Conservation (phyloP, 2,113 vertebrate species). For the Nothocercus nigrocapillus region DNA sequence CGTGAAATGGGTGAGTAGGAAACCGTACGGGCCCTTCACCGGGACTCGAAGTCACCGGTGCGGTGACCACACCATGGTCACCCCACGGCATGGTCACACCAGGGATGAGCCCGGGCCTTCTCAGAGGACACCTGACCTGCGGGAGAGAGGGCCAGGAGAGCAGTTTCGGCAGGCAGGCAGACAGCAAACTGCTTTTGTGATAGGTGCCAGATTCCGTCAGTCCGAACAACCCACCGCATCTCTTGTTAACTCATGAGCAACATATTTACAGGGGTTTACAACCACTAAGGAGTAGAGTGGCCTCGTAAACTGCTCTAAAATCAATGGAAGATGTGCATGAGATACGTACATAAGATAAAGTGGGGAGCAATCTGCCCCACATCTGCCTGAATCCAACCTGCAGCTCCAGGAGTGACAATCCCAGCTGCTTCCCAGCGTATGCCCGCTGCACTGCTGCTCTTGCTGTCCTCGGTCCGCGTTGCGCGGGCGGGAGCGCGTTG, state of each 20-base stretch:
- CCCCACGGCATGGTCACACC: too few species aligned
- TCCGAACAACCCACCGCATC: neutral
- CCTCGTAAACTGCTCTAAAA: neutral
- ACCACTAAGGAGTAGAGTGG: neutral
- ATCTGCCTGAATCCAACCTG: neutral
- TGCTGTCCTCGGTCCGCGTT: neutral
- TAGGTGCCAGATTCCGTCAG: neutral
- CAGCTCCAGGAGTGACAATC: neutral
- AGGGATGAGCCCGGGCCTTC: neutral
- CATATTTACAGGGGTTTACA: neutral
- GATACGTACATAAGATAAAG: neutral
- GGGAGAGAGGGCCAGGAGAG: neutral
- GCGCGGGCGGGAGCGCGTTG: accelerated
- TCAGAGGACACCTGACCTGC: accelerated
- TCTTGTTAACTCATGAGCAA: neutral
- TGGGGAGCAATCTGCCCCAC: neutral
- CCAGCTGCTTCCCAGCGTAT: too few species aligned
- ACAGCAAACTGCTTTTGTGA: neutral
- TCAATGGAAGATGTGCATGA: neutral
- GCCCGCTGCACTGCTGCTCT: neutral
- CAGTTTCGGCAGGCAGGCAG: neutral
- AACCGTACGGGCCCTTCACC: accelerated
- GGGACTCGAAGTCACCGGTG: neutral
- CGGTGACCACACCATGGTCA: too few species aligned
- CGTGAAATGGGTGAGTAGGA: constrained; percentile 87